These are phyloP conservation scores for Epinephelus coioides DNA, from an alignment of 2,797 vertebrate genomes.

Conservation along the genomic window DNA sequence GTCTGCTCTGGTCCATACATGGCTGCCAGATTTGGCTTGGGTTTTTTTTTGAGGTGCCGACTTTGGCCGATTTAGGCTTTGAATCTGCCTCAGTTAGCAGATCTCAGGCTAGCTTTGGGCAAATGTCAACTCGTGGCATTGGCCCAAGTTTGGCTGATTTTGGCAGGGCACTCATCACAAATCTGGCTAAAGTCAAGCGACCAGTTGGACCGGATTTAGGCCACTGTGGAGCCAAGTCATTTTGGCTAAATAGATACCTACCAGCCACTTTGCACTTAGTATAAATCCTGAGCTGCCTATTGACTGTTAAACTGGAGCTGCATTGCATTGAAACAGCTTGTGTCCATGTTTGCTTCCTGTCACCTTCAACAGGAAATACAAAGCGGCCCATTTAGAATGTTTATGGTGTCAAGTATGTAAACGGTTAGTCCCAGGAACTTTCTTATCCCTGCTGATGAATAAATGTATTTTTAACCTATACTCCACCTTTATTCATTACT, in stretches of 20 bases:
- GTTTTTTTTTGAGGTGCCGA: constrained; percentile 20
- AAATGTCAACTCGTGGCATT: constrained; percentile 38
- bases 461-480: background rate
- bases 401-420: too few relatives aligned
- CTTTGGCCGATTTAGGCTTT: constrained; percentile 28
- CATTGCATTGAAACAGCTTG: too few relatives aligned
- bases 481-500: background rate
- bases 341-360: too few relatives aligned
- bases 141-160: constrained; percentile 35
- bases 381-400: too few relatives aligned
- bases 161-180: constrained; percentile 47
- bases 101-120: constrained; percentile 42
- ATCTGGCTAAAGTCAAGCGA: constrained; percentile 50
- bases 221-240: constrained; percentile 37
- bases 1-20: constrained; percentile 34
- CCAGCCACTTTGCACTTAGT: background rate
- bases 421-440: background rate
- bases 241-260: constrained; percentile 19
- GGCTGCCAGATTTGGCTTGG: constrained; percentile 44
- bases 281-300: background rate
- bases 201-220: constrained; percentile 52
- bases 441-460: constrained; percentile 1
- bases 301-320: too few relatives aligned
- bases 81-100: constrained; percentile 45
- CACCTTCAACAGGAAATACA: too few relatives aligned